These are phyloP conservation scores for Drosophila multiciliata DNA, from an alignment of 2,888 invertebrate species.

Conservation along the genomic window DNA sequence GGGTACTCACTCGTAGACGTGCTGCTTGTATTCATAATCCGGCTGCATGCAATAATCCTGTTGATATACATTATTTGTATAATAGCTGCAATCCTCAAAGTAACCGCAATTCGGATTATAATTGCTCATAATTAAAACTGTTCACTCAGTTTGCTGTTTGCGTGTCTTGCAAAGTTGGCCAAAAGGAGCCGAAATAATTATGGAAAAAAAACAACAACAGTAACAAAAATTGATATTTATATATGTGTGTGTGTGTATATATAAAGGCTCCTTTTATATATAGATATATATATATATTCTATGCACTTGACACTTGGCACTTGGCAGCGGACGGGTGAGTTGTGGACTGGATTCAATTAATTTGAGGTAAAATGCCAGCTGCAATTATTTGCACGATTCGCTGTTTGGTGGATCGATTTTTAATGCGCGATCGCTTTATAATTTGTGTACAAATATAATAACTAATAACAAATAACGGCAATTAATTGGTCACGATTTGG, in stretches of 20 bases:
- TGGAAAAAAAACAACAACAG: conserved; percentile 1
- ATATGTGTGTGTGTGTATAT: neutral
- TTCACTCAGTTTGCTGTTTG: conserved; percentile 33
- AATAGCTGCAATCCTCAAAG: conserved; percentile 84
- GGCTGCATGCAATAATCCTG: conserved; percentile 84
- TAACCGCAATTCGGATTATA: conserved; percentile 85
- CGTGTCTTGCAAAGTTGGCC: conserved; percentile 32
- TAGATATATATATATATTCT: conserved; percentile 1
- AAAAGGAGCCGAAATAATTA: conserved; percentile 9
- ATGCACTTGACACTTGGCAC: conserved; percentile 11
- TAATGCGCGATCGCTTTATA: conserved; percentile 77
- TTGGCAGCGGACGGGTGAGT: conserved; percentile 8
- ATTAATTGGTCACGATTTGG: conserved; percentile 37
- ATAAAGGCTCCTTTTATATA: too few species aligned
- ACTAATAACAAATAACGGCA: conserved; percentile 24
- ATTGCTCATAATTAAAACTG: conserved; percentile 81
- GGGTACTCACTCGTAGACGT: conserved; percentile 83
- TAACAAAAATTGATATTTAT: neutral
- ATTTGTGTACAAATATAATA: conserved; percentile 65
- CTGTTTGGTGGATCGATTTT: conserved; percentile 61
- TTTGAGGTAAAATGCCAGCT: conserved; percentile 36
- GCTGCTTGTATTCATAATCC: conserved; percentile 84
- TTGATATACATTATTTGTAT: conserved; percentile 82
- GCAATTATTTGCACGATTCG: conserved; percentile 67
- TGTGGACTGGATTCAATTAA: conserved; percentile 52